Evolutionary conservation across 2,888 invertebrate genomes (phyloP), one percentile per base, ranked within the genome.

Genomic region (Acleris holmiana): DNA sequence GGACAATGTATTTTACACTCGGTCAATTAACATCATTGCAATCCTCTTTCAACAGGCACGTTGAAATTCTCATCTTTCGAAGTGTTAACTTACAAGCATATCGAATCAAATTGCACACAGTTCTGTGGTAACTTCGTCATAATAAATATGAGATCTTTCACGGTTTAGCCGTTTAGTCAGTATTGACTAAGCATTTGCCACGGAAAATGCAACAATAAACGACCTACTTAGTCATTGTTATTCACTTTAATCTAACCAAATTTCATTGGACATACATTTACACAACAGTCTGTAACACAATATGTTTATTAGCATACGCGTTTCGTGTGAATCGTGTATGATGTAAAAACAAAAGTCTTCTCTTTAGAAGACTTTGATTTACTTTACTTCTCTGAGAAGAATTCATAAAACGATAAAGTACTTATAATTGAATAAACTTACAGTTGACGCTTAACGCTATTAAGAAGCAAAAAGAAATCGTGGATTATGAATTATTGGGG

Each of bases 151-250:
- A 41, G 58, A 54, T 59, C 29, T 53, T 58, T 47, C 41, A 54
- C 47, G 59, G 48, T 54, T 64, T 8, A 64, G 40, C 41, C 64
- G 44, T 59, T 54, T 48, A 54, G 54, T 54, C 41, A 58, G 48
- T 54, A 64, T 59, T 54, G 59, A 59, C 58, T 49, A 54, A 56
- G 49, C 46, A 47, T 57, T 57, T 40, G 63, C 51, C 40, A 57
- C 47, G 51, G 51, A 18, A 46, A 47, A 47, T 35, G 56, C 46
- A 57, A 47, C 57, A 57, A 56, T 56, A 56, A 57, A 63, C 44
- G 41, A 48, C 49, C 41, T 40, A 46, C 57, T 63, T 18, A 29
- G 56, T 49, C 49, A 47, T 57, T 47, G 29, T 50, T 29, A 41
- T 21, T 44, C 19, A 63, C 35, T 46, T 29, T 25, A 44, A 51